Base-by-base conservation (phyloP, 2,113 vertebrate genomes). In the Pelecanoides urinatrix region DNA sequence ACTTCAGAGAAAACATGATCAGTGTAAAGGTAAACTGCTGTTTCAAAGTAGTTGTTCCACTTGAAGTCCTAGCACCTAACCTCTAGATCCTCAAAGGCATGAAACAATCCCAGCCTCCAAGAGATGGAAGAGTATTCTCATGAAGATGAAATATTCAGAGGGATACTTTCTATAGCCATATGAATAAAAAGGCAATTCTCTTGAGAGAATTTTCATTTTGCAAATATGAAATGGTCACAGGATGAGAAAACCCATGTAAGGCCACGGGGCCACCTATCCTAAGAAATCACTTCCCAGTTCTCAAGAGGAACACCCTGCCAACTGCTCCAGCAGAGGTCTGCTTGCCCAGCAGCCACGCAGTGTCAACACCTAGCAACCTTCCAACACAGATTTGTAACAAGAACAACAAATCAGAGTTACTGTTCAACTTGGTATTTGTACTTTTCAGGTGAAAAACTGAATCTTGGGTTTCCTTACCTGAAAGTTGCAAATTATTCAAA, bases 221-320 rank as follows among this genome's bases (percentile, higher is more conserved):
- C 61, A 94, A 71, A 36, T 18, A n/a, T 3, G 6, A 71, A 93
- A 86, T 1, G 6, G 26, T 49, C 36, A 45, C 25, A n/a, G 45
- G 30, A 21, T 7, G 5, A 65, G 26, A 74, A 83, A 88, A 50
- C 19, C 0, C 32, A 47, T 0, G 0, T 12, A 38, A 67, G 26
- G 32, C 40, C 58, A 61, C 0, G 0, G 38, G 72, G 32, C 29
- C 81, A n/a, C 17, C 58, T 29, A 10, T 45, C 22, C 40, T 25
- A 42, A 38, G 77, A 56, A 71, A 47, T 25, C 29, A 4, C 32
- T 32, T 68, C 36, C 49, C 62, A n/a, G 4, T 44, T 67, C 45
- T 75, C 49, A 30, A 59, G 16, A 63, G 55, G 68, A 94, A 67
- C 36, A 47, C 6, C 11, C 53, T 44, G 45, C 26, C 68, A 44